phyloP scores from a whole-genome alignment of 2,888 invertebrate genomes.

The Diaprepes abbreviatus region DNA sequence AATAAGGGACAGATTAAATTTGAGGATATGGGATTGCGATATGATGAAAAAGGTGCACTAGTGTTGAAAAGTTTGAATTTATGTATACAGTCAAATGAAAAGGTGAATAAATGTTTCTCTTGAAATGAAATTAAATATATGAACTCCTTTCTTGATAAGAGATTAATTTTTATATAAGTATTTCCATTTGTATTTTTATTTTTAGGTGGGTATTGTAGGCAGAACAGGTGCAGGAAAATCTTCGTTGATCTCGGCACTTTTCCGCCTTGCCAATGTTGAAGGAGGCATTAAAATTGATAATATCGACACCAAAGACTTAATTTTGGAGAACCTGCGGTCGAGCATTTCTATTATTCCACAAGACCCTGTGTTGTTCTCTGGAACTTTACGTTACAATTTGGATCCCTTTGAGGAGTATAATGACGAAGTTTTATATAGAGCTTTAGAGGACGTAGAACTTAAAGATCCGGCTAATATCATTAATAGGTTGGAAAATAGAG shows the following conservation, averaged over 20 bases:
- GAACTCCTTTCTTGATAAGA: no score
- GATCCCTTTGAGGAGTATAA: slow-evolving; percentile 81
- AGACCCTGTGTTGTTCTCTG: slow-evolving; percentile 81
- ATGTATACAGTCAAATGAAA: slow-evolving; percentile 77
- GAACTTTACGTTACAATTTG: slow-evolving; percentile 59
- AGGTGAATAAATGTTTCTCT: slow-evolving; percentile 67
- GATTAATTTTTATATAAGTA: no score
- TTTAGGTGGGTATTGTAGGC: slow-evolving; percentile 84
- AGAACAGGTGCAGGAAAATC: slow-evolving; percentile 89
- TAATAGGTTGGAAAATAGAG: slow-evolving; percentile 76
- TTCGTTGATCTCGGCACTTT: slow-evolving; percentile 84
- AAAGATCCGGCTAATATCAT: slow-evolving; percentile 76
- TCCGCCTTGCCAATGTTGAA: slow-evolving; percentile 79
- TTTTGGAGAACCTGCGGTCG: slow-evolving; percentile 71
- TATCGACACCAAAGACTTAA: slow-evolving; percentile 72
- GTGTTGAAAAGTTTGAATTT: slow-evolving; percentile 63
- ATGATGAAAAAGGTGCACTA: slow-evolving; percentile 68
- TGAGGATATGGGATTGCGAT: slow-evolving; percentile 75
- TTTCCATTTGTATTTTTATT: slow-evolving; percentile 51
- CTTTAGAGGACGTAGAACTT: slow-evolving; percentile 82
- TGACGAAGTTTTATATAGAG: slow-evolving; percentile 79
- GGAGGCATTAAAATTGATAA: slow-evolving; percentile 82
- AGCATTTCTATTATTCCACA: slow-evolving; percentile 73
- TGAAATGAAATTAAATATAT: no score
- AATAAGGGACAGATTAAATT: slow-evolving; percentile 63